phyloP scores from a whole-genome alignment of 2,797 vertebrate genomes.

The Carapus acus region DNA sequence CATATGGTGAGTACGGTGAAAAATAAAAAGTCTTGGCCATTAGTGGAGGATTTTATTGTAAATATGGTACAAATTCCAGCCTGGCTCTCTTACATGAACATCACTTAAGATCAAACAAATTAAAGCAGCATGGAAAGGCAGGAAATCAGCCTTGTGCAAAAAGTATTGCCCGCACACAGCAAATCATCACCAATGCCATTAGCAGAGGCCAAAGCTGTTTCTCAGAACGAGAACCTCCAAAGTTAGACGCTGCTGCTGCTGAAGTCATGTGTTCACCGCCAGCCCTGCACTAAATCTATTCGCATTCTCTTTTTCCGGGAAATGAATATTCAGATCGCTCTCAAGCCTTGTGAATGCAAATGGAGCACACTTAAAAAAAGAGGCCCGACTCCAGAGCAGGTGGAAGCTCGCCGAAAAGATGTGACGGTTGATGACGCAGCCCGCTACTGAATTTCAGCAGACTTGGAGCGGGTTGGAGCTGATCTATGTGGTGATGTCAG shows the following conservation, averaged over 20 bases:
- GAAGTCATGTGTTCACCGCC: slow-evolving; percentile 6
- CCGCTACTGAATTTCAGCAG: slow-evolving; percentile 41
- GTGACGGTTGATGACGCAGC: slow-evolving; percentile 10
- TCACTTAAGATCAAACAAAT: too few relatives aligned
- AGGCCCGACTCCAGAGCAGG: slow-evolving; percentile 47
- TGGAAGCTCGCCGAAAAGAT: slow-evolving; percentile 50
- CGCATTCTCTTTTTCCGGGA: slow-evolving; percentile 20
- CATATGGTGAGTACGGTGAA: too few relatives aligned
- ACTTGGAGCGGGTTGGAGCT: slow-evolving; percentile 37
- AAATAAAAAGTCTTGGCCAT: too few relatives aligned
- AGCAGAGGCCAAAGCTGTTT: neutral
- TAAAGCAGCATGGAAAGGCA: too few relatives aligned
- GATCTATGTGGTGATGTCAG: slow-evolving; percentile 53
- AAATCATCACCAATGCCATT: too few relatives aligned
- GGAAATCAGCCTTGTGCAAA: too few relatives aligned
- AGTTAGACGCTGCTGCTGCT: neutral
- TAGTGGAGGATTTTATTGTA: too few relatives aligned
- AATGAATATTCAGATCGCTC: slow-evolving; percentile 24
- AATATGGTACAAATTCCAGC: too few relatives aligned
- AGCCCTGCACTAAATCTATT: slow-evolving; percentile 28
- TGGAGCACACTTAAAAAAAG: slow-evolving; percentile 4
- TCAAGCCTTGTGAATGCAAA: slow-evolving; percentile 33
- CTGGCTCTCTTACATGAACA: too few relatives aligned
- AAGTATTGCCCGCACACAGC: too few relatives aligned
- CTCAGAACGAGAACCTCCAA: neutral